Evolutionary conservation across 2,797 vertebrate genomes (phyloP).

Genomic region (Sebastes trivittatus): DNA sequence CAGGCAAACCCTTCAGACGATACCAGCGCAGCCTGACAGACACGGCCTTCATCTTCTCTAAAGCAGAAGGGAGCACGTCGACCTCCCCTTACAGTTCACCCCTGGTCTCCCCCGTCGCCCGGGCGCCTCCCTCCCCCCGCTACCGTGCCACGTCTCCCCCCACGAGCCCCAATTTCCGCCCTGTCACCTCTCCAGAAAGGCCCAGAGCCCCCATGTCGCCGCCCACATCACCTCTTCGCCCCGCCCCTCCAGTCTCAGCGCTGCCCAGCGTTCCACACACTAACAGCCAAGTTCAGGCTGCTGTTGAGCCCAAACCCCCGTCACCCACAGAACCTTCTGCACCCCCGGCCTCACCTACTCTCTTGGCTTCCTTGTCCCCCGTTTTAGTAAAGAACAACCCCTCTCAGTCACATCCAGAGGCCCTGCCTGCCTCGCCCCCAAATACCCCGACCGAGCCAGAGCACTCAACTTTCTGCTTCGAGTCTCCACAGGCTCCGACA

Average conservation of each 20-base stretch:
- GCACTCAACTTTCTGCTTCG: conserved; percentile 45
- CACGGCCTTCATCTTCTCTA: conserved; percentile 86
- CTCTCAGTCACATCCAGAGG: conserved; percentile 31
- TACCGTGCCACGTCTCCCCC: conserved; percentile 68
- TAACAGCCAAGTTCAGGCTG: conserved; percentile 31
- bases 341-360: conserved; percentile 65
- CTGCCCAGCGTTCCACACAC: conserved; percentile 41
- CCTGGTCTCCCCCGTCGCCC: conserved; percentile 79
- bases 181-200: conserved; percentile 58
- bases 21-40: conserved; percentile 92
- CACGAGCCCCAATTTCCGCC: conserved; percentile 67
- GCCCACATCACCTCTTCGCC: conserved; percentile 57
- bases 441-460: conserved; percentile 44
- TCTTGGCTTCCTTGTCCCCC: conserved; percentile 52
- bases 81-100: conserved; percentile 77
- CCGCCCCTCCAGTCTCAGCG: conserved; percentile 49
- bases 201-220: conserved; percentile 57
- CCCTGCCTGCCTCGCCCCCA: conserved; percentile 22
- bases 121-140: conserved; percentile 65
- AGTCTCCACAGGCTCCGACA: conserved; percentile 49
- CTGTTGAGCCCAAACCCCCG: conserved; percentile 25
- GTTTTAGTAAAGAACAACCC: conserved; percentile 9
- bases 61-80: conserved; percentile 65
- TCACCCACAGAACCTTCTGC: conserved; percentile 61
- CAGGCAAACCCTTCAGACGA: conserved; percentile 84